phyloP scores from a whole-genome alignment of 2,888 invertebrate species.

The Calameuta pallipes region DNA sequence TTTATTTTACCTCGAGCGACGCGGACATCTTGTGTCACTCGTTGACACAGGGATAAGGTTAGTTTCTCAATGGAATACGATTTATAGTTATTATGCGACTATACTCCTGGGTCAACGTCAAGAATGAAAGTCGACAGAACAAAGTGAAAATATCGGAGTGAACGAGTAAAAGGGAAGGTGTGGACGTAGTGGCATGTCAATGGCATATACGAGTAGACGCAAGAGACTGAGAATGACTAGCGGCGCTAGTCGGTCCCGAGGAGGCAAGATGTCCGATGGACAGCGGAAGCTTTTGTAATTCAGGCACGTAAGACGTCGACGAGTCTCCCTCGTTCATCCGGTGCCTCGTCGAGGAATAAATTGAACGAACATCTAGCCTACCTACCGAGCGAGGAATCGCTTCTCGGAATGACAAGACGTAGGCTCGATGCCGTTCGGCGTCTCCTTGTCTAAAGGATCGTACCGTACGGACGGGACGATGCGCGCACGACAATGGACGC shows the following conservation, averaged over 20 bases:
- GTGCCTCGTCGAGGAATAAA: conserved; percentile 57
- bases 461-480: conserved; percentile 16
- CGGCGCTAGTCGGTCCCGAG: background rate
- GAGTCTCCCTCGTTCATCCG: conserved; percentile 50
- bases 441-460: background rate
- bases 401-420: conserved; percentile 51
- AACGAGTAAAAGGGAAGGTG: background rate
- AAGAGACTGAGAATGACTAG: background rate
- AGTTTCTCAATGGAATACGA: background rate
- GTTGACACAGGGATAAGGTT: background rate
- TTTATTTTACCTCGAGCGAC: background rate
- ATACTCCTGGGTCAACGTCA: background rate
- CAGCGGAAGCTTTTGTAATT: conserved; percentile 26
- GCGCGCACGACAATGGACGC: conserved; percentile 12
- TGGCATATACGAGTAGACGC: background rate
- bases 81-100: background rate
- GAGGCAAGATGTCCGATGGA: background rate
- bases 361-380: conserved; percentile 37
- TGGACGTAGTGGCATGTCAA: background rate
- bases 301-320: conserved; percentile 41
- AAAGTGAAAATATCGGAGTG: background rate
- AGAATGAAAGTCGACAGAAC: background rate
- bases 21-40: background rate
- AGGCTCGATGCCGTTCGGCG: background rate
- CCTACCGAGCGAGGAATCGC: conserved; percentile 30